phyloP scores from a whole-genome alignment of 2,797 vertebrate genomes.

The Tenualosa ilisha region DNA sequence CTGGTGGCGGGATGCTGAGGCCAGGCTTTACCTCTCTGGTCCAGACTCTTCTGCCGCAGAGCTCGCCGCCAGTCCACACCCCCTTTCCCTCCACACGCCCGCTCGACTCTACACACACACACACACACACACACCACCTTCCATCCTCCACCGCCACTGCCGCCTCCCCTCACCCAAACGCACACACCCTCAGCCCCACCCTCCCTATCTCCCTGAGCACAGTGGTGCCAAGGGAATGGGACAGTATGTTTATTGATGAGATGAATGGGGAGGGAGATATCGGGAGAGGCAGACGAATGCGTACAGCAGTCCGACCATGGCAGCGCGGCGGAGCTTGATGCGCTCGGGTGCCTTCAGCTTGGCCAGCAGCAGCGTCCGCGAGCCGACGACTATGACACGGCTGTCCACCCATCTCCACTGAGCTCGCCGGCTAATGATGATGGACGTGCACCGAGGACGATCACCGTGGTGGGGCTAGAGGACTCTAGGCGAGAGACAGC shows the following conservation, averaged over 20 bases:
- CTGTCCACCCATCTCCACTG: background rate
- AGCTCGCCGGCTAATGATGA: background rate
- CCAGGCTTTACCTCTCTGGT: slow-evolving; percentile 38
- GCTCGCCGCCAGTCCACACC: slow-evolving; percentile 38
- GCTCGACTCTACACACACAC: slow-evolving; percentile 37
- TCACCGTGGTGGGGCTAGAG: background rate
- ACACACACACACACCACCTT: slow-evolving; percentile 34
- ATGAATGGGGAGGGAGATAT: slow-evolving; percentile 67
- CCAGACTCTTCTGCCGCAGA: slow-evolving; percentile 47
- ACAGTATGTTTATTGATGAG: slow-evolving; percentile 76
- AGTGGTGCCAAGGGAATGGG: slow-evolving; percentile 40
- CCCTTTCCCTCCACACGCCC: background rate
- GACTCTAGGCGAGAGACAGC: slow-evolving; percentile 49
- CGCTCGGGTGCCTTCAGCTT: background rate
- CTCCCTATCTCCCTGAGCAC: slow-evolving; percentile 39
- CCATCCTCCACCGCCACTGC: slow-evolving; percentile 27
- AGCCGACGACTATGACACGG: background rate
- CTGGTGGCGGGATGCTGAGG: slow-evolving; percentile 53
- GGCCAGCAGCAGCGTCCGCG: slow-evolving; percentile 33
- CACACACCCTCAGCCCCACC: slow-evolving; percentile 28
- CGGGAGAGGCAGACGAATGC: slow-evolving; percentile 53
- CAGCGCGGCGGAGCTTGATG: slow-evolving; percentile 36
- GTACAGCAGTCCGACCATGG: slow-evolving; percentile 43
- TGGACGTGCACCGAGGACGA: background rate
- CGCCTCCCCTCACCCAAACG: slow-evolving; percentile 33